phyloP scores from a whole-genome alignment of 2,888 invertebrate genomes.

The Sinopyrophorus schimmeli region DNA sequence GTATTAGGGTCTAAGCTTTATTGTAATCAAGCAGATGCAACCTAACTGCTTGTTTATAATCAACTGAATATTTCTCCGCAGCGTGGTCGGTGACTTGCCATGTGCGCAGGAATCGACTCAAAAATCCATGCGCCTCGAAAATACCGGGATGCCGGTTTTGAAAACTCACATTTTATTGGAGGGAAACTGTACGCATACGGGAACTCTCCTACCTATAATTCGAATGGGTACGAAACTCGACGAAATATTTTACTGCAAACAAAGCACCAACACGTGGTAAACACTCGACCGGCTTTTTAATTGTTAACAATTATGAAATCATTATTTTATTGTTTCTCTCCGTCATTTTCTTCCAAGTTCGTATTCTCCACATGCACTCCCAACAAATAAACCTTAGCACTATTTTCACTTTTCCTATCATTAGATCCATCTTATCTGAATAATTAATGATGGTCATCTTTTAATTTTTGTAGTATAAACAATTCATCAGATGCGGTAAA shows the following conservation, averaged over 20 bases:
- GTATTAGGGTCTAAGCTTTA: constrained; percentile 45
- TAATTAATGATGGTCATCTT: too few species aligned
- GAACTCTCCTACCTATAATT: constrained; percentile 8
- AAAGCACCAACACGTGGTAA: constrained; percentile 22
- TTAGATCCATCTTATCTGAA: too few species aligned
- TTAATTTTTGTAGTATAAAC: too few species aligned
- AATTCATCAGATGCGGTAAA: too few species aligned
- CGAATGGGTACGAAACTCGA: neutral
- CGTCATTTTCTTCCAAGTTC: too few species aligned
- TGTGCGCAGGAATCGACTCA: constrained; percentile 54
- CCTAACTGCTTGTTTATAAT: constrained; percentile 52
- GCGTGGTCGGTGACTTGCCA: constrained; percentile 47
- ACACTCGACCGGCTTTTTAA: constrained; percentile 24
- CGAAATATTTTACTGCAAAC: constrained; percentile 11
- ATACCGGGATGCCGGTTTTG: constrained; percentile 46
- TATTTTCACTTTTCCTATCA: too few species aligned
- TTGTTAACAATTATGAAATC: constrained; percentile 15
- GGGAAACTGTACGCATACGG: constrained; percentile 31
- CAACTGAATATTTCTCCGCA: constrained; percentile 52
- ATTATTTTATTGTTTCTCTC: too few species aligned
- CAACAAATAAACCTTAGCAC: too few species aligned
- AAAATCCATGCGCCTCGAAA: constrained; percentile 57
- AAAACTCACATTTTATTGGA: constrained; percentile 38
- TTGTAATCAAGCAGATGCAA: constrained; percentile 50
- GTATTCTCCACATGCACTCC: too few species aligned